Conservation (phyloP, 2,113 vertebrate genomes). For the Lonchura striata region DNA sequence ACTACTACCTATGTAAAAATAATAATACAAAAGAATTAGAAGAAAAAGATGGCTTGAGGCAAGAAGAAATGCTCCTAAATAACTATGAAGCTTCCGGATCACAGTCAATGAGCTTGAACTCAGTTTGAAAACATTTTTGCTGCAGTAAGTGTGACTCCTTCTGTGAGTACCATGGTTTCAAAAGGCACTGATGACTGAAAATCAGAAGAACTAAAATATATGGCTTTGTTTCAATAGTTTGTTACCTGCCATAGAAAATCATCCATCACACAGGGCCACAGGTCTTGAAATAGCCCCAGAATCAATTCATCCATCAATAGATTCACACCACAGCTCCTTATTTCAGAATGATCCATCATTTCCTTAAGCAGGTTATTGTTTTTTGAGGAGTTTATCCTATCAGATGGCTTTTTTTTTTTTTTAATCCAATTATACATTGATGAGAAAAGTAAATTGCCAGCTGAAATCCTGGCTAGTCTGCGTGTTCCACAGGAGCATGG, state of each 20-base stretch:
- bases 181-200: neutral
- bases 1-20: neutral
- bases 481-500: neutral
- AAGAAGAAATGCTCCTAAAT: neutral
- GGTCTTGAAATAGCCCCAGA: neutral
- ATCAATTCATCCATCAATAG: neutral
- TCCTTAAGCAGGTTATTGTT: constrained; percentile 1
- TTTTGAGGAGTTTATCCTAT: neutral
- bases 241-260: neutral
- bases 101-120: neutral
- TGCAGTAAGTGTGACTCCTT: neutral
- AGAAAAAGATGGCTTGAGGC: neutral
- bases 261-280: neutral
- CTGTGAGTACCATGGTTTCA: neutral
- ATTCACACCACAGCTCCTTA: neutral
- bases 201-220: neutral
- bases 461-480: neutral
- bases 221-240: neutral
- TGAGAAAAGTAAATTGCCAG: neutral
- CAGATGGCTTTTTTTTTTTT: neutral
- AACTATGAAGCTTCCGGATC: neutral
- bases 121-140: neutral
- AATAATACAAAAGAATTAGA: neutral
- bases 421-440: neutral
- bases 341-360: neutral